A percentile compares a stretch with the other conserved stretches of the same genome.
These are phyloP conservation scores for Bergia puertoricense DNA, from an alignment of 92 coral and sea anemone genomes.

Conservation along the genomic window DNA sequence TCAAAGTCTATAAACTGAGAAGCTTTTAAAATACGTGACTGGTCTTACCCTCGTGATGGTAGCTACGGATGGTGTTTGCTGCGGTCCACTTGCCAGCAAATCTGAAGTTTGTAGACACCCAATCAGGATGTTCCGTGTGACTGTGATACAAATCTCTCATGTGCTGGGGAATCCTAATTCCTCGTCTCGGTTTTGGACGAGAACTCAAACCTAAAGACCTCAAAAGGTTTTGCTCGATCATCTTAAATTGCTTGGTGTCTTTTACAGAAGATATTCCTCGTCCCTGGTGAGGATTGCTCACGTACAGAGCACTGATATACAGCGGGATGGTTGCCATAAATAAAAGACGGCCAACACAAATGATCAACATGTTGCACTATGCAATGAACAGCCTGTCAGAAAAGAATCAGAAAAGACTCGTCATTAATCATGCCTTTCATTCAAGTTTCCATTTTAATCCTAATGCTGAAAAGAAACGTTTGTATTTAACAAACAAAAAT, in stretches of 20 bases:
- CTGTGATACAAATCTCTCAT: constrained; percentile 86
- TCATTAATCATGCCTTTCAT: not conserved
- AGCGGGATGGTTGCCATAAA: constrained; percentile 59
- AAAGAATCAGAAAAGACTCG: constrained; percentile 3
- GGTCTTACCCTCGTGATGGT: constrained; percentile 80
- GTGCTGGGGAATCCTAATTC: constrained; percentile 74
- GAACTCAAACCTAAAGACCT: constrained; percentile 73
- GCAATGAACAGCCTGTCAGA: constrained; percentile 50
- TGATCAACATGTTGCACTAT: constrained; percentile 66
- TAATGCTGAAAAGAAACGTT: constrained; percentile 8
- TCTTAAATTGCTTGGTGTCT: constrained; percentile 62
- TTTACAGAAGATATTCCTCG: constrained; percentile 17
- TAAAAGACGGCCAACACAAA: constrained; percentile 64
- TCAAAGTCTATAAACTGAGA: not conserved
- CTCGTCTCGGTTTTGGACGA: constrained; percentile 59
- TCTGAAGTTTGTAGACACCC: constrained; percentile 85
- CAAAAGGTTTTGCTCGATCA: constrained; percentile 70
- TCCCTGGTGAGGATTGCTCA: not conserved
- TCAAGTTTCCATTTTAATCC: not conserved
- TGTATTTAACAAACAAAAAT: constrained; percentile 15
- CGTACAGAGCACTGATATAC: constrained; percentile 28
- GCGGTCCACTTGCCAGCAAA: constrained; percentile 78
- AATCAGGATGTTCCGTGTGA: constrained; percentile 78
- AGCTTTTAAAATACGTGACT: not conserved
- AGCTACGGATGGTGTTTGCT: constrained; percentile 89